Evolutionary conservation across 2,888 invertebrate genomes (phyloP).

Genomic region (Eremobia ochroleuca): DNA sequence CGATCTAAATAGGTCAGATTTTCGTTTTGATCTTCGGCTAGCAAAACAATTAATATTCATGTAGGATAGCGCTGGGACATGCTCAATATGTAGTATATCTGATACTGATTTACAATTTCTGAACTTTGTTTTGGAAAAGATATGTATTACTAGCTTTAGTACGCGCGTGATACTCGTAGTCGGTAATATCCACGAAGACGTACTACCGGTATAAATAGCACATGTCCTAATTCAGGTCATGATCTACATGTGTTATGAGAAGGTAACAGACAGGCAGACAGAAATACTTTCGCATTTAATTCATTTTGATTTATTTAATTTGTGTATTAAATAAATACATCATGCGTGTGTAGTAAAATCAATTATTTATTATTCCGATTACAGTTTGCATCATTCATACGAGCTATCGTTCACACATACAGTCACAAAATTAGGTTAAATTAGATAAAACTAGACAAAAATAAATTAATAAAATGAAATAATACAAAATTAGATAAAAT

Average conservation of each 20-base stretch:
- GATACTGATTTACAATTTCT: conserved; percentile 34
- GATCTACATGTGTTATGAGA: not conserved
- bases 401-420: too few species aligned
- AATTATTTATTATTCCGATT: too few species aligned
- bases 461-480: too few species aligned
- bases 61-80: conserved; percentile 28
- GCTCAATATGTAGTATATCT: conserved; percentile 41
- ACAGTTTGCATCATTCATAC: too few species aligned
- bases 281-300: too few species aligned
- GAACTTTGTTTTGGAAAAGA: conserved; percentile 1
- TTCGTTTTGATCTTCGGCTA: conserved; percentile 30
- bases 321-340: too few species aligned
- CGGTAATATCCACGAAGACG: not conserved
- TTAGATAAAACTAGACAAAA: too few species aligned
- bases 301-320: too few species aligned
- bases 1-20: conserved; percentile 44
- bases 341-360: too few species aligned
- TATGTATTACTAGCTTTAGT: not conserved
- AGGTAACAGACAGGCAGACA: too few species aligned
- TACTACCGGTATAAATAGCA: not conserved
- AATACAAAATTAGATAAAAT: not conserved
- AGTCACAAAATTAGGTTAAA: too few species aligned
- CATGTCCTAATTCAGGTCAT: not conserved
- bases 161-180: not conserved
- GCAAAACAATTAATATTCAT: conserved; percentile 51